phyloP scores from a whole-genome alignment of 2,888 invertebrate species.

The Leucophenga maculata region DNA sequence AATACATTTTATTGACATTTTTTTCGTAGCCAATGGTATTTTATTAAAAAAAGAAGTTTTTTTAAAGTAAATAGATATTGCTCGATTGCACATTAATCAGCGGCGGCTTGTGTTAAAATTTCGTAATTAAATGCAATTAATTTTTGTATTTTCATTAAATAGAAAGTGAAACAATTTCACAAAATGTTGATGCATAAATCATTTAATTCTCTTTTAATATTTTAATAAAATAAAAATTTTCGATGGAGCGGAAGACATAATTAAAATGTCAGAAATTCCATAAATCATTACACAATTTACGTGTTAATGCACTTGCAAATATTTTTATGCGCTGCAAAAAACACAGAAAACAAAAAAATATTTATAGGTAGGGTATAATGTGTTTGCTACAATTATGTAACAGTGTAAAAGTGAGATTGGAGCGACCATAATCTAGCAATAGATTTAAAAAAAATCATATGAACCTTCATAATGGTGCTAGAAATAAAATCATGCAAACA shows the following conservation, averaged over 20 bases:
- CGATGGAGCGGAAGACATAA: constrained; percentile 10
- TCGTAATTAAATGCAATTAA: constrained; percentile 6
- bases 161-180: not conserved
- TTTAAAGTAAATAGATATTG: too few relatives aligned
- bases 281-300: constrained; percentile 3
- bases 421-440: too few relatives aligned
- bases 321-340: not conserved
- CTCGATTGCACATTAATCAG: not conserved
- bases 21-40: too few relatives aligned
- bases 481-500: too few relatives aligned
- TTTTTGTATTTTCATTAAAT: not conserved
- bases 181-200: not conserved
- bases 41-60: too few relatives aligned
- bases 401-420: too few relatives aligned
- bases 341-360: too few relatives aligned
- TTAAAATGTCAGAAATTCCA: constrained; percentile 9
- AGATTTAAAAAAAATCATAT: too few relatives aligned
- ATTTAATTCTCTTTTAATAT: not conserved
- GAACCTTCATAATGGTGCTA: too few relatives aligned
- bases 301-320: constrained; percentile 11
- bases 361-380: too few relatives aligned
- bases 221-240: not conserved
- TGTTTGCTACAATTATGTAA: too few relatives aligned
- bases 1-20: too few relatives aligned
- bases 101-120: constrained; percentile 2